These are phyloP conservation scores for Thaumatotibia leucotreta DNA, from an alignment of 1,140 invertebrate genomes.

Conservation along the genomic window DNA sequence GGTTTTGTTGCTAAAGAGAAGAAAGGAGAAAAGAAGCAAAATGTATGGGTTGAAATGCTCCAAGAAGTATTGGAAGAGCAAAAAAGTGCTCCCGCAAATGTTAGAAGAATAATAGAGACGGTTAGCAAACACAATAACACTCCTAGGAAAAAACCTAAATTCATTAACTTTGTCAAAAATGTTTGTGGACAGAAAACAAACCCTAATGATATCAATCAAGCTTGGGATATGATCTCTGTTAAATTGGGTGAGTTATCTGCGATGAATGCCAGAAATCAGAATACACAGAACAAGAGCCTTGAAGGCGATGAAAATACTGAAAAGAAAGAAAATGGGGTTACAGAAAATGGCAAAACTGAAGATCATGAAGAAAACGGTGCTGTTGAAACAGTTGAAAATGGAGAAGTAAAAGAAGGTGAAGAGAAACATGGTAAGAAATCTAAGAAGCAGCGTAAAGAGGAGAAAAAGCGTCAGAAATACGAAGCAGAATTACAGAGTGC, in stretches of 20 bases:
- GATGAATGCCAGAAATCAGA: constrained; percentile 38
- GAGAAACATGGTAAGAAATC: constrained; percentile 64
- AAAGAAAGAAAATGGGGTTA: constrained; percentile 31
- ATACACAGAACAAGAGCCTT: constrained; percentile 30
- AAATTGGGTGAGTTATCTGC: constrained; percentile 78
- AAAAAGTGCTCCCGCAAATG: constrained; percentile 73
- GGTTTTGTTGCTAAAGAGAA: constrained; percentile 88
- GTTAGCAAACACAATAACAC: constrained; percentile 90
- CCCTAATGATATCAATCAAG: constrained; percentile 77
- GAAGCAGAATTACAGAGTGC: constrained; percentile 67
- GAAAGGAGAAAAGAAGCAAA: constrained; percentile 94
- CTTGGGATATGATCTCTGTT: constrained; percentile 84
- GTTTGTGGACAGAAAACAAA: constrained; percentile 78
- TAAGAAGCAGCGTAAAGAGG: constrained; percentile 77
- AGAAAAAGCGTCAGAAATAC: constrained; percentile 73
- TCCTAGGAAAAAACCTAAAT: constrained; percentile 94
- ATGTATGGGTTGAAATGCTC: constrained; percentile 91
- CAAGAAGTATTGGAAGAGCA: constrained; percentile 83
- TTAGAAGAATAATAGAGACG: constrained; percentile 82
- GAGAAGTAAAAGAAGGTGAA: constrained; percentile 20
- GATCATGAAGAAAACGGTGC: constrained; percentile 20
- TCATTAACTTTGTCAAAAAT: constrained; percentile 86
- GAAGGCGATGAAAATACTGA: constrained; percentile 24
- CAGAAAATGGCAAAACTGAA: constrained; percentile 17
- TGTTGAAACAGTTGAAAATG: constrained; percentile 24